Conservation (phyloP, 2,888 invertebrate genomes). For the Sycophila texana region DNA sequence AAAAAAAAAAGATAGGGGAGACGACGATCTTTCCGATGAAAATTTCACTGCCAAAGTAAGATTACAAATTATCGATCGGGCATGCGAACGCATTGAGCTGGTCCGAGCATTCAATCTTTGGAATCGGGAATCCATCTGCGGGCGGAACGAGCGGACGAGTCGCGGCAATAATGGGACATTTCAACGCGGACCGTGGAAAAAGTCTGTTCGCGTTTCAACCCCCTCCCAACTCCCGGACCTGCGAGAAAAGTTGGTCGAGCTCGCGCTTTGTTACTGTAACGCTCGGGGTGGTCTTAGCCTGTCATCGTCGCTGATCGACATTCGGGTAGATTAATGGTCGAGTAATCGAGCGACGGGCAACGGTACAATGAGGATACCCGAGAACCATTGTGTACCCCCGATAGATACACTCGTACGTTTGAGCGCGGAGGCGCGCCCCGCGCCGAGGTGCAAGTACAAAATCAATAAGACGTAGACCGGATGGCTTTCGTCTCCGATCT, state of each 20-base stretch:
- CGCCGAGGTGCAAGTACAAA: conserved; percentile 29
- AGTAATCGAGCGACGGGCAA: conserved; percentile 30
- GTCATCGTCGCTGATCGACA: conserved; percentile 19
- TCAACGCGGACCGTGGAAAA: neutral
- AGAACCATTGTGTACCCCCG: conserved; percentile 20
- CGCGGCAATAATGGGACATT: too few relatives aligned
- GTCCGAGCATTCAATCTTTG: too few relatives aligned
- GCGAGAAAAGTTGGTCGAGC: conserved; percentile 11
- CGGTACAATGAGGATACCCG: conserved; percentile 25
- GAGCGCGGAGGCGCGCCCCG: neutral
- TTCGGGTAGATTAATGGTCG: conserved; percentile 34
- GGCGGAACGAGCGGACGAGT: too few relatives aligned
- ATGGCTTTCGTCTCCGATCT: conserved; percentile 1
- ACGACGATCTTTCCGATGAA: too few relatives aligned
- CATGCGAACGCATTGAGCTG: too few relatives aligned
- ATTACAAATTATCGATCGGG: too few relatives aligned
- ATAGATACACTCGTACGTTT: neutral
- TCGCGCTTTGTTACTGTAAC: neutral
- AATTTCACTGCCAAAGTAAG: too few relatives aligned
- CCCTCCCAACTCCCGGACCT: neutral
- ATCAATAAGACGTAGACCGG: conserved; percentile 36
- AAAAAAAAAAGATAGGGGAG: too few relatives aligned
- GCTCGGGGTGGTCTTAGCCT: neutral
- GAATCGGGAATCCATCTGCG: too few relatives aligned
- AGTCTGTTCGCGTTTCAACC: neutral